Evolutionary conservation across 2,797 vertebrate genomes (phyloP).

Genomic region (Pelochelys cantorii): DNA sequence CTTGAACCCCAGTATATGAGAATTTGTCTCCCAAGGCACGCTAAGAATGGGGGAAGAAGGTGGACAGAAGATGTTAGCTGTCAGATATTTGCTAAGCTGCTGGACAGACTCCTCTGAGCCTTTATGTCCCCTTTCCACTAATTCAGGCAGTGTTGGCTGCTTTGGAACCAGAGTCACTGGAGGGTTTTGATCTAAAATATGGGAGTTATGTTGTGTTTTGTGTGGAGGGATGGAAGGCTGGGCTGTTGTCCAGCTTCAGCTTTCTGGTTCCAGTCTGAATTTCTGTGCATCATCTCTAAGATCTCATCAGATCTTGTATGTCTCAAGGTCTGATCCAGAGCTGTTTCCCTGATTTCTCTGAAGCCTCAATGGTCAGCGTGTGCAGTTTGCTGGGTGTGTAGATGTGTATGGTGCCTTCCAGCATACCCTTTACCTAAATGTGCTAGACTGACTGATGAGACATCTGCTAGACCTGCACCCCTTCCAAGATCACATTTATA

Average conservation of each 20-base stretch:
- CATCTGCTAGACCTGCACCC: neutral
- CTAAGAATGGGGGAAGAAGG: fast-evolving
- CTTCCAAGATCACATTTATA: neutral
- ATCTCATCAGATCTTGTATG: neutral
- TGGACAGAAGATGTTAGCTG: neutral
- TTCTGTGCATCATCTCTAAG: neutral
- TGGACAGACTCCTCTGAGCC: neutral
- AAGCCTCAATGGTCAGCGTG: neutral
- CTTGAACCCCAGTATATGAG: neutral
- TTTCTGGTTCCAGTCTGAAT: neutral
- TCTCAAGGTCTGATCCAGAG: neutral
- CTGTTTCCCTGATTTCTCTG: neutral
- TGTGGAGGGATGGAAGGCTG: neutral
- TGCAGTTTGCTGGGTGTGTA: neutral
- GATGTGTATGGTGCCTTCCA: neutral
- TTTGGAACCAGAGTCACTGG: neutral
- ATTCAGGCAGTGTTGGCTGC: neutral
- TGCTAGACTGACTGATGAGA: neutral
- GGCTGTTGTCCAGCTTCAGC: neutral
- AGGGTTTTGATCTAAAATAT: neutral
- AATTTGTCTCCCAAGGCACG: neutral
- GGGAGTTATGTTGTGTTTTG: neutral
- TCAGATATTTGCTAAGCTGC: neutral
- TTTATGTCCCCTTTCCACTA: neutral
- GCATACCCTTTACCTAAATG: neutral